Evolutionary conservation across 2,888 invertebrate genomes (phyloP).

Genomic region (Apeira syringaria): DNA sequence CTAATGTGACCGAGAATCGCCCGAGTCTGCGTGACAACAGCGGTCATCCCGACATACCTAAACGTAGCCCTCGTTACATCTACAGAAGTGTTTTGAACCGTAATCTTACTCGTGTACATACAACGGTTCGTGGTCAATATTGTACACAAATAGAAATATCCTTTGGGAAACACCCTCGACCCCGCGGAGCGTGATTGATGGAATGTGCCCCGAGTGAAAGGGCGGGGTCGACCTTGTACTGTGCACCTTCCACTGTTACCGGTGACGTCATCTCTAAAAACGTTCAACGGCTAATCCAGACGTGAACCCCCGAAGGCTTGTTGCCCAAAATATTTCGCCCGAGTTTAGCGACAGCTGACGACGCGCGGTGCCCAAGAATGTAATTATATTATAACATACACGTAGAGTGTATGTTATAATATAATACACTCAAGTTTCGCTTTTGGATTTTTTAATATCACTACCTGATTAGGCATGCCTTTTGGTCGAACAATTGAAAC

Average conservation of each 20-base stretch:
- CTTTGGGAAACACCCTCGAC: constrained; percentile 38
- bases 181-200: constrained; percentile 33
- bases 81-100: too few species aligned
- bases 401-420: too few species aligned
- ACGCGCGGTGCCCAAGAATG: constrained; percentile 40
- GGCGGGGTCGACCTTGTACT: constrained; percentile 41
- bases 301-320: constrained; percentile 31
- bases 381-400: constrained; percentile 37
- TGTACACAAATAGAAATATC: constrained; percentile 34
- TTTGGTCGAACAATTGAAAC: too few species aligned
- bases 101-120: too few species aligned
- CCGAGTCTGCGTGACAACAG: too few species aligned
- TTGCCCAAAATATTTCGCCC: constrained; percentile 48
- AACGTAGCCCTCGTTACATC: too few species aligned
- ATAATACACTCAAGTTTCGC: too few species aligned
- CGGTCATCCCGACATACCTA: too few species aligned
- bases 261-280: constrained; percentile 37
- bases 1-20: too few species aligned
- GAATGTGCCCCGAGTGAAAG: constrained; percentile 50
- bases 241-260: constrained; percentile 33
- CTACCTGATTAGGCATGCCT: too few species aligned
- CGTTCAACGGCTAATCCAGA: constrained; percentile 35
- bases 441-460: too few species aligned
- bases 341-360: constrained; percentile 41
- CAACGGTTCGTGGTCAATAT: constrained; percentile 9